Conservation (phyloP, 2,113 vertebrate genomes). For the Psilopsiagon aymara region DNA sequence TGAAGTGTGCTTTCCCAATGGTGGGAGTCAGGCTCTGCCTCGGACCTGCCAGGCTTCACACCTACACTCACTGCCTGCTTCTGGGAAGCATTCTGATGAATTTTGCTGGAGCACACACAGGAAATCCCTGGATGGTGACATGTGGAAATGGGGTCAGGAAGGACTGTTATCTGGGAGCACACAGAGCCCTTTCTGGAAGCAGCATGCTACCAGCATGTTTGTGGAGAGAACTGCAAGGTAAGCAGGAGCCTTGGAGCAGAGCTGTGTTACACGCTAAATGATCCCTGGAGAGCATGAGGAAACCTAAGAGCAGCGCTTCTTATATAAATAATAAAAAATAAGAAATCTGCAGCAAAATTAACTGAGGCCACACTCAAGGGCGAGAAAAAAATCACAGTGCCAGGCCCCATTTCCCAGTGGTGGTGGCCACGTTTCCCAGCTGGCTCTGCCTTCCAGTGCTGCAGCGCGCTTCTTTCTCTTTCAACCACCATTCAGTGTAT, state of each 20-base stretch:
- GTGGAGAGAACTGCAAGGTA: not conserved
- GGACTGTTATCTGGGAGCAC: not conserved
- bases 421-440: not conserved
- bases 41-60: not conserved
- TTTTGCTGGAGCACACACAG: not conserved
- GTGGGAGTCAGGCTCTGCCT: not conserved
- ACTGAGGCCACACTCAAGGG: not conserved
- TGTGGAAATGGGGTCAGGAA: not conserved
- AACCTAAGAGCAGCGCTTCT: not conserved
- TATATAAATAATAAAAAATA: not conserved
- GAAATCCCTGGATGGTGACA: not conserved
- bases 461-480: not conserved
- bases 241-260: not conserved
- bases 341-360: not conserved
- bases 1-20: not conserved
- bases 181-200: not conserved
- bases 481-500: not conserved
- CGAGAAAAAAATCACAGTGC: not conserved
- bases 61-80: rapidly evolving
- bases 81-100: not conserved
- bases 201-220: not conserved
- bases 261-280: not conserved
- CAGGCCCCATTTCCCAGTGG: not conserved
- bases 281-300: not conserved
- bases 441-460: not conserved